A percentile compares a stretch with the other conserved stretches of the same genome.
phyloP scores from a whole-genome alignment of 1,140 invertebrate species.

The Drosophila lacteicornis region DNA sequence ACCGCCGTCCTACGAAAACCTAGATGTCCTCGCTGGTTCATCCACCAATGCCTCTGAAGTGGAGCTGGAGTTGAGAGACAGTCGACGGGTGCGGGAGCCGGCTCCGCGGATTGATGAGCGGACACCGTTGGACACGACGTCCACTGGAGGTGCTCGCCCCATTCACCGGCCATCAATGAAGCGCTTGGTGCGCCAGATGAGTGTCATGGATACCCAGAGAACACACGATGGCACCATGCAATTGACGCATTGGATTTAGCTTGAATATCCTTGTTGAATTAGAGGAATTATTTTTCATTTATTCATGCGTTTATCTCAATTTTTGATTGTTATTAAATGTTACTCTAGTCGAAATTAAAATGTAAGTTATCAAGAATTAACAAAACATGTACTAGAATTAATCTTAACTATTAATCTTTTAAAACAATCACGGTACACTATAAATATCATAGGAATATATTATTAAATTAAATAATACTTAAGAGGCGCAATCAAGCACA shows the following conservation, averaged over 20 bases:
- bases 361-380: too few relatives aligned
- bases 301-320: not conserved
- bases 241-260: slow-evolving; percentile 93
- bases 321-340: not conserved
- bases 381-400: not conserved
- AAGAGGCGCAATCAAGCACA: slow-evolving; percentile 31
- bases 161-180: slow-evolving; percentile 87
- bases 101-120: slow-evolving; percentile 72
- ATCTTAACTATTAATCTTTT: not conserved
- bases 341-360: not conserved
- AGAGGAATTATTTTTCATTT: not conserved
- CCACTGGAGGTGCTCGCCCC: slow-evolving; percentile 35
- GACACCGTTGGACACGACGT: slow-evolving; percentile 80
- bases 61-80: slow-evolving; percentile 65
- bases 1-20: slow-evolving; percentile 87
- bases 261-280: too few relatives aligned
- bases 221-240: slow-evolving; percentile 91
- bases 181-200: slow-evolving; percentile 89
- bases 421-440: not conserved
- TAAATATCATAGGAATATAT: not conserved
- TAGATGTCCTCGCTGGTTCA: slow-evolving; percentile 86
- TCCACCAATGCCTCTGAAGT: slow-evolving; percentile 80
- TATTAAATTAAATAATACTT: not conserved
- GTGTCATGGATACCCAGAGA: slow-evolving; percentile 91
- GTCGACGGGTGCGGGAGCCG: slow-evolving; percentile 38